phyloP scores from a whole-genome alignment of 2,888 invertebrate species.

The Rhagonycha lutea region DNA sequence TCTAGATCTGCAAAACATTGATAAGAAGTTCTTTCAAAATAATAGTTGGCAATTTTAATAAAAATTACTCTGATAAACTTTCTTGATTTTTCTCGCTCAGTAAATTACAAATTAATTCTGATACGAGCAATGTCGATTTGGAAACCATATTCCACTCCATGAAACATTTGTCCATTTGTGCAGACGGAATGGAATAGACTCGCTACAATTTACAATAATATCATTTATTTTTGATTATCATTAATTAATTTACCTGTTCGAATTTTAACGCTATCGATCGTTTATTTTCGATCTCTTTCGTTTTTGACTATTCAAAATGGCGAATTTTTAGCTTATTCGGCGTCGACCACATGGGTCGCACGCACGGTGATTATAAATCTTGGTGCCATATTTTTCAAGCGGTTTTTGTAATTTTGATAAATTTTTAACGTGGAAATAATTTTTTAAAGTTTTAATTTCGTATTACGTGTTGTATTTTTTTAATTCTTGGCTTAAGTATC shows the following conservation, averaged over 20 bases:
- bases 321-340: slow-evolving; percentile 49
- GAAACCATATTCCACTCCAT: too few relatives aligned
- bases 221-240: not conserved
- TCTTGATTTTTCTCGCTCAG: too few relatives aligned
- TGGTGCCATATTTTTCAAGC: slow-evolving; percentile 18
- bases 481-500: not conserved
- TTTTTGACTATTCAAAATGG: slow-evolving; percentile 44
- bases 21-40: too few relatives aligned
- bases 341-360: slow-evolving; percentile 58
- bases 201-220: not conserved
- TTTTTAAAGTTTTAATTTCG: not conserved
- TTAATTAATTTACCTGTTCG: not conserved
- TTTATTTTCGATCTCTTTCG: not conserved
- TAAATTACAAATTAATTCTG: too few relatives aligned
- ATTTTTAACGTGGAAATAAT: slow-evolving; percentile 6
- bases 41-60: too few relatives aligned
- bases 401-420: slow-evolving; percentile 7
- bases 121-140: too few relatives aligned
- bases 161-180: not conserved
- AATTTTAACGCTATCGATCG: not conserved
- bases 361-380: slow-evolving; percentile 51
- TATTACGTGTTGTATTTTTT: not conserved
- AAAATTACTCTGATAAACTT: too few relatives aligned
- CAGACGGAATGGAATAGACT: not conserved
- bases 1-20: too few relatives aligned